A percentile compares a stretch with the other conserved stretches of the same genome.
phyloP scores from a whole-genome alignment of 2,797 vertebrate genomes.

The Poeciliopsis gracilis region DNA sequence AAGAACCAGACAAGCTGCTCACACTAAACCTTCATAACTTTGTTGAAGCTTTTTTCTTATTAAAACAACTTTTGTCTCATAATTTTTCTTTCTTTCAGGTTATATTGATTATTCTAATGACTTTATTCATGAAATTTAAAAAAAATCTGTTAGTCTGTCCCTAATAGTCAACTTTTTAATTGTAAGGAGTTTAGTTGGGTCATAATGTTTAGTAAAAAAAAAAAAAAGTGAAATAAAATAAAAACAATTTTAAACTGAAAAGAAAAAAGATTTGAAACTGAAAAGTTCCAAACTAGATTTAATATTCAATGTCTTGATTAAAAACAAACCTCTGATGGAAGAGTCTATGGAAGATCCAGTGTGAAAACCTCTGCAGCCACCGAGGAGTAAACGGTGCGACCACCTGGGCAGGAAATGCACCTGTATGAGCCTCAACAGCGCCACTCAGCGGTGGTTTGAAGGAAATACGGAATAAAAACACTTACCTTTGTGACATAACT shows the following conservation, averaged over 20 bases:
- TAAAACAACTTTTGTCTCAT: background rate
- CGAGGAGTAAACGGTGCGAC: constrained; percentile 80
- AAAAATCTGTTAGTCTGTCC: background rate
- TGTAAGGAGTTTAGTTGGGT: no score
- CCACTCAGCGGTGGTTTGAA: constrained; percentile 11
- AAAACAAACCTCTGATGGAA: constrained; percentile 88
- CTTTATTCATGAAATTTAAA: no score
- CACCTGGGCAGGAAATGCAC: constrained; percentile 67
- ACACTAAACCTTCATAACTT: background rate
- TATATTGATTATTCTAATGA: background rate
- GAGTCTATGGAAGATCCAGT: constrained; percentile 78
- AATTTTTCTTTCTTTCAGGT: background rate
- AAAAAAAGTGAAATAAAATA: no score
- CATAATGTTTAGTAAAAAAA: background rate
- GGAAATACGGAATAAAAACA: background rate
- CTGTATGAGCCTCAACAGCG: constrained; percentile 23
- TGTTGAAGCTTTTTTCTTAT: background rate
- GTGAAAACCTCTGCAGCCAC: constrained; percentile 77
- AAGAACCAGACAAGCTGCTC: no score
- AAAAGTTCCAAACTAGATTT: background rate
- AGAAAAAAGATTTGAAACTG: background rate
- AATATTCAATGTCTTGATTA: background rate
- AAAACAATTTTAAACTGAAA: no score
- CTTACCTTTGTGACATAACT: constrained; percentile 69
- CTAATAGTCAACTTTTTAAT: background rate